Evolutionary conservation across 1,140 invertebrate species (phyloP).

Genomic region (Atta cephalotes): DNA sequence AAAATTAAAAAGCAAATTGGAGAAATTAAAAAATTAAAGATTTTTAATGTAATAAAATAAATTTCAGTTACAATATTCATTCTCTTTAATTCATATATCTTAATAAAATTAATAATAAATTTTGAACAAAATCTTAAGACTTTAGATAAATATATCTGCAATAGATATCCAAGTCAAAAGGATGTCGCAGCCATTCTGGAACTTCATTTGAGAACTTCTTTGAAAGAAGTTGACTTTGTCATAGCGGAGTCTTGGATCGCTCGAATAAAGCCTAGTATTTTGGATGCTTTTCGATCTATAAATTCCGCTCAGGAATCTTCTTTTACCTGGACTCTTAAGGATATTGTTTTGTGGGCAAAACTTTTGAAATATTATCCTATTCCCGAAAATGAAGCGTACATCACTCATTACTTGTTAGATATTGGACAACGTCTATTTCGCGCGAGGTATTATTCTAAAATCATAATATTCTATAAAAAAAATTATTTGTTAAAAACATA

Average conservation of each 20-base stretch:
- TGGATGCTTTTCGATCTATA: conserved; percentile 75
- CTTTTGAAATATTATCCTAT: conserved; percentile 79
- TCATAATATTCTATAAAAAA: background rate
- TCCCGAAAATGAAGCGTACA: conserved; percentile 73
- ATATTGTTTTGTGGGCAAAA: conserved; percentile 80
- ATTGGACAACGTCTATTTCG: conserved; percentile 78
- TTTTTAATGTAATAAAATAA: conserved; percentile 10
- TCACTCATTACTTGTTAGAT: conserved; percentile 78
- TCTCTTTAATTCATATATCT: conserved; percentile 17
- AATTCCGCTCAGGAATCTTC: conserved; percentile 70
- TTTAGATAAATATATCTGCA: conserved; percentile 5
- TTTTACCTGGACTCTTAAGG: conserved; percentile 75
- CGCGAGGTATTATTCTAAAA: conserved; percentile 68
- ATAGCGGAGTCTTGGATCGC: conserved; percentile 78
- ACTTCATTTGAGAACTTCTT: conserved; percentile 77
- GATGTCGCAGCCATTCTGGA: conserved; percentile 79
- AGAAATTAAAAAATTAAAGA: background rate
- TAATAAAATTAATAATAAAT: background rate
- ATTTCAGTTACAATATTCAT: background rate
- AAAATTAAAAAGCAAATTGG: background rate
- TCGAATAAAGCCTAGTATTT: conserved; percentile 75
- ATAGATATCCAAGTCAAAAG: conserved; percentile 73
- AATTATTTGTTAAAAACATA: background rate
- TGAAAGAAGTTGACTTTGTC: conserved; percentile 69
- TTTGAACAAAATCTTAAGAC: background rate